Percentiles rank a stretch among this genome's conserved stretches.
phyloP scores from a whole-genome alignment of 2,797 vertebrate genomes.

The Heliangelus exortis region DNA sequence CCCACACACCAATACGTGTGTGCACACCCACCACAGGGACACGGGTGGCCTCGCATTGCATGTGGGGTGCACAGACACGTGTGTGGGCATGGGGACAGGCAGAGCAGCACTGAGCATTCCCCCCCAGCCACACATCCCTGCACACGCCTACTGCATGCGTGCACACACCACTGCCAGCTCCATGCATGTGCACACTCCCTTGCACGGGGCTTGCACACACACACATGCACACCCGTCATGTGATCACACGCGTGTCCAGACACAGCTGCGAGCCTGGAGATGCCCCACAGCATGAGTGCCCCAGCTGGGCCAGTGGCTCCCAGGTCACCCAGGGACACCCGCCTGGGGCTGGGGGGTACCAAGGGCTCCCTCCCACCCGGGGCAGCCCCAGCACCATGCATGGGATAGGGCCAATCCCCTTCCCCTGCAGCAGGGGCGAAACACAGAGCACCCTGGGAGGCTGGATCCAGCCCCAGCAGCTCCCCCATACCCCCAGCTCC shows the following conservation, averaged over 20 bases:
- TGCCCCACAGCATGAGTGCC: neutral
- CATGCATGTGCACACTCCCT: neutral
- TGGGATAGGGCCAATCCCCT: neutral
- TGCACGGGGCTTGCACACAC: neutral
- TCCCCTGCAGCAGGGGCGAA: rapidly evolving
- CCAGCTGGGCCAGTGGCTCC: neutral
- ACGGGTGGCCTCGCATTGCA: rapidly evolving
- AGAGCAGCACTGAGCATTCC: neutral
- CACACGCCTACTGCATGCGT: too few species aligned
- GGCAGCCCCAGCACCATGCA: neutral
- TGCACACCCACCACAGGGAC: neutral
- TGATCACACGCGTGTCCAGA: neutral
- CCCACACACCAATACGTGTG: rapidly evolving
- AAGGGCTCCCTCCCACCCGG: rapidly evolving
- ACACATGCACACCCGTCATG: rapidly evolving
- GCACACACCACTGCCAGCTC: neutral
- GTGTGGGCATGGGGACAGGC: rapidly evolving
- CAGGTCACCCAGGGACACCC: neutral
- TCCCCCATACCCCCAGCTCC: neutral
- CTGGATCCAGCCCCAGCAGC: neutral
- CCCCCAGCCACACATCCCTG: too few species aligned
- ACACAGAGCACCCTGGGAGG: neutral
- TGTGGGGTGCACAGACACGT: too few species aligned
- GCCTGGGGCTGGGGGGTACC: rapidly evolving
- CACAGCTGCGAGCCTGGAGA: rapidly evolving